Evolutionary conservation across 2,113 vertebrate genomes (phyloP).

Genomic region (Brachionichthys hirsutus): DNA sequence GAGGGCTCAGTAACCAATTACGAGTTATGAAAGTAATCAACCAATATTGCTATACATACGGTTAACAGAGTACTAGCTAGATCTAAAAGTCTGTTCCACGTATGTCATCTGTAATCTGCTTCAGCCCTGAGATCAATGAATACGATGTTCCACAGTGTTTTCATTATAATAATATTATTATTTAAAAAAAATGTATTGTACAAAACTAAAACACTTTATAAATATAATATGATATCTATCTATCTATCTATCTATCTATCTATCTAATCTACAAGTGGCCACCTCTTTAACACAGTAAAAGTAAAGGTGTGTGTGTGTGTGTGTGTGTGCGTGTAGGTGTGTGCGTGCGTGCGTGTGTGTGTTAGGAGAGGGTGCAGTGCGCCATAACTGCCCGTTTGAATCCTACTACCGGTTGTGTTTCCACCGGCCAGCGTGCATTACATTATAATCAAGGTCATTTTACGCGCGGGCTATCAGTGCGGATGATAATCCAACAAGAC

Average conservation of each 20-base stretch:
- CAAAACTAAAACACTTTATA: too few species aligned
- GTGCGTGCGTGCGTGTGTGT: neutral
- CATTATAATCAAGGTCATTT: conserved; percentile 63
- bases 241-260: too few species aligned
- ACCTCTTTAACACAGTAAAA: neutral
- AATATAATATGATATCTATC: too few species aligned
- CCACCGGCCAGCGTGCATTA: conserved; percentile 27
- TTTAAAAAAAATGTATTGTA: conserved; percentile 1
- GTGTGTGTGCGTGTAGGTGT: neutral
- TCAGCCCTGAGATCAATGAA: conserved; percentile 45
- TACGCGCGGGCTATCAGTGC: conserved; percentile 1
- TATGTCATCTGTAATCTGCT: conserved; percentile 45
- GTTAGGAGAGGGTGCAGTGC: conserved; percentile 16
- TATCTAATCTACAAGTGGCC: neutral
- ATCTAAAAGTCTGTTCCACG: neutral
- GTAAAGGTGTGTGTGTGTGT: too few species aligned
- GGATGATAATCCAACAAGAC: neutral
- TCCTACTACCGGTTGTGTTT: conserved; percentile 22
- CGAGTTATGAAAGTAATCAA: conserved; percentile 6
- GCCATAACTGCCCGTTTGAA: conserved; percentile 17
- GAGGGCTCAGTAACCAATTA: neutral
- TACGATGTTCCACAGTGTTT: too few species aligned
- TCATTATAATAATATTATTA: neutral
- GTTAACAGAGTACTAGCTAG: conserved; percentile 47
- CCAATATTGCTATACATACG: conserved; percentile 12